Base-by-base conservation (phyloP, 2,888 invertebrate species). In the Pterostichus madidus region DNA sequence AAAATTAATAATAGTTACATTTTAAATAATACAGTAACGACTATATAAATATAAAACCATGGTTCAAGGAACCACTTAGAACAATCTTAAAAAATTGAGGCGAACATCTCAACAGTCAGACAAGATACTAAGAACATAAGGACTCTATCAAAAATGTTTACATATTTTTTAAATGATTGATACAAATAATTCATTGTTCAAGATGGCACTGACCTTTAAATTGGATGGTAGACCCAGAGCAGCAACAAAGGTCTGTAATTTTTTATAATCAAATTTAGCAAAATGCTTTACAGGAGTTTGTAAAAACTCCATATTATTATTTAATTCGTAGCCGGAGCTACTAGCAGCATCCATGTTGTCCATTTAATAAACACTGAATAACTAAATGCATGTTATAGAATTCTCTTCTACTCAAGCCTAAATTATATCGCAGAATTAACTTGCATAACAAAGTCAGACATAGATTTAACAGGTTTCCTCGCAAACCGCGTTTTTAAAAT, bases 171-270 rank as follows among this genome's bases (percentile, higher is more conserved):
- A 24, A 24, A 24, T 24, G 24, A 2, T 24, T 24, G 24, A 24
- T 24, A 24, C 24, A 24, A 24, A 24, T 24, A 24, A 24, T 2
- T 24, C 24, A 24, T 24, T 24, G 24, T 24, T 2, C 24, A 35
- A 71, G 8, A 39, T 39, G 8, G 5, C 13, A 77, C 53, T 59
- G 17, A 77, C 77, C 56, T 77, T 77, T 56, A 77, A 35, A 35
- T 77, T 77, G 15, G 77, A 39, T 1, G 77, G 77, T 4, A 77
- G 17, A 13, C 77, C 77, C 53, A 53, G 32, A 13, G 53, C 39
- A 1, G 56, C 49, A 7, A 56, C 77, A 17, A 77, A 53, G 15
- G 53, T 56, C 24, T 77, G 77, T 13, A 77, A 56, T 17, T 56
- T 53, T 15, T 77, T 77, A 15, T 77, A 77, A 10, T 77, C 77